Conservation (phyloP, 2,888 invertebrate genomes). For the Acanthacorydalis orientalis region DNA sequence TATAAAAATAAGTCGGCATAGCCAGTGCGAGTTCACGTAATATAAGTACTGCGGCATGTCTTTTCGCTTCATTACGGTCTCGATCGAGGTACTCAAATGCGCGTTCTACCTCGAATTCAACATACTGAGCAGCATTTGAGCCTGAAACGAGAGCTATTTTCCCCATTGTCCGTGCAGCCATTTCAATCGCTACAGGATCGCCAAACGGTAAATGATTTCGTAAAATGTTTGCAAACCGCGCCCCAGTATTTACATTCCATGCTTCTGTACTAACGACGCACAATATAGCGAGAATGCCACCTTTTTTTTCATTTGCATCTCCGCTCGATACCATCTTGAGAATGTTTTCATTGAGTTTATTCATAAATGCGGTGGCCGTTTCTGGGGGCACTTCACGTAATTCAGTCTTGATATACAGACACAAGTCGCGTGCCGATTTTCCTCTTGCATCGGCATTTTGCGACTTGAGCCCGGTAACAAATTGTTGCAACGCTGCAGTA, state of each 20-base stretch:
- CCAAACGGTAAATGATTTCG: conserved; percentile 77
- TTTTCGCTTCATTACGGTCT: conserved; percentile 74
- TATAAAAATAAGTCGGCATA: conserved; percentile 95
- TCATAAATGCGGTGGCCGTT: conserved; percentile 79
- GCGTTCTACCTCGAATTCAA: conserved; percentile 93
- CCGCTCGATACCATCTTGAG: conserved; percentile 90
- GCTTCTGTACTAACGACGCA: conserved; percentile 87
- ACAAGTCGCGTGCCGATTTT: conserved; percentile 77
- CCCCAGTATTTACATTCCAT: conserved; percentile 76
- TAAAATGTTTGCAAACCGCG: conserved; percentile 84
- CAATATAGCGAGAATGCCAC: conserved; percentile 88
- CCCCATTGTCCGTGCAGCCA: conserved; percentile 90
- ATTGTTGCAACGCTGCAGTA: conserved; percentile 50
- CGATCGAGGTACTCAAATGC: conserved; percentile 91
- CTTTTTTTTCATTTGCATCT: conserved; percentile 88
- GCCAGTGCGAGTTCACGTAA: conserved; percentile 85
- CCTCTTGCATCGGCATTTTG: conserved; percentile 69
- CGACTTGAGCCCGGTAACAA: conserved; percentile 77
- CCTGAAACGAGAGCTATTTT: conserved; percentile 82
- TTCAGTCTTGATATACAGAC: conserved; percentile 81
- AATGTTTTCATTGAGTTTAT: conserved; percentile 89
- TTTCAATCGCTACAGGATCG: conserved; percentile 87
- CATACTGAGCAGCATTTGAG: conserved; percentile 88
- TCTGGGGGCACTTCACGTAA: conserved; percentile 78
- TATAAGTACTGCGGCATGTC: conserved; percentile 84